Conservation (phyloP, 1,140 invertebrate genomes). For the Rhagoletis zephyria region DNA sequence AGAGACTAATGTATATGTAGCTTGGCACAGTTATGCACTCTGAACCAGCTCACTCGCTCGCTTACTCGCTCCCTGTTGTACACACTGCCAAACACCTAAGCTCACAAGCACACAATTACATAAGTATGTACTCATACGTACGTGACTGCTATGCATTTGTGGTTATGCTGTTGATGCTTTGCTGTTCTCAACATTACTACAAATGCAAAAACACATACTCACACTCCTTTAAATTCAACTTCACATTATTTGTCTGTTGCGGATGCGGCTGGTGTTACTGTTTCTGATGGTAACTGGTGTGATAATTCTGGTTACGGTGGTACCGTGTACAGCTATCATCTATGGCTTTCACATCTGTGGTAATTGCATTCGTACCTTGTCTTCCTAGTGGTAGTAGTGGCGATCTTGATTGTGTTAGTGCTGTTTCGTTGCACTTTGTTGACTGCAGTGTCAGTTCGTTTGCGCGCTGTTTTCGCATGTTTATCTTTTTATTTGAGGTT, state of each 20-base stretch:
- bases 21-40: too few relatives aligned
- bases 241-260: neutral
- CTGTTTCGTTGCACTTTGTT: neutral
- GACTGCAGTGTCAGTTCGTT: conserved; percentile 27
- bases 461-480: neutral
- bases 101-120: neutral
- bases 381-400: neutral
- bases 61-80: neutral
- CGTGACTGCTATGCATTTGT: neutral
- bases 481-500: neutral
- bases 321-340: neutral
- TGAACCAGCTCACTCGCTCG: neutral
- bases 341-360: neutral
- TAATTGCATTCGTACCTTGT: neutral
- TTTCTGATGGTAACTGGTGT: neutral
- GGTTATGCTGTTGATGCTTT: neutral
- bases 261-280: too few relatives aligned
- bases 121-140: neutral
- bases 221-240: neutral
- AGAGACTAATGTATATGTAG: neutral
- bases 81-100: neutral
- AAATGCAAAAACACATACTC: neutral
- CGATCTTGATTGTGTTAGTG: conserved; percentile 31
- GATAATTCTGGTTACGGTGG: conserved; percentile 23
- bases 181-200: neutral